These are phyloP conservation scores for Lichenostomus cassidix DNA, from an alignment of 2,113 vertebrate species.

Conservation along the genomic window DNA sequence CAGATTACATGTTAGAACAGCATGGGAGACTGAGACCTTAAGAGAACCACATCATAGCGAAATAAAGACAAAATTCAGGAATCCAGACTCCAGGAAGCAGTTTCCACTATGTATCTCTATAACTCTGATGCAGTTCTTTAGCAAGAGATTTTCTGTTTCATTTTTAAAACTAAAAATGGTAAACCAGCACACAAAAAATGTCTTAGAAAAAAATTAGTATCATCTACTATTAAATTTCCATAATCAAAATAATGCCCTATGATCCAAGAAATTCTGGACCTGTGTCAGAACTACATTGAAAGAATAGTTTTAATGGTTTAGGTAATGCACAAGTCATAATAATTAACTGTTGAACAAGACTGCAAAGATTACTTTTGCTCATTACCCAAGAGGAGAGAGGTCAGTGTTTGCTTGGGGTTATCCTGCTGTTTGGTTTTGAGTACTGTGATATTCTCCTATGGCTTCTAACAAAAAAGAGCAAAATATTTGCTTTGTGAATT, in stretches of 20 bases:
- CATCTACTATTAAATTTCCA: background rate
- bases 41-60: background rate
- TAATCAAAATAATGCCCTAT: background rate
- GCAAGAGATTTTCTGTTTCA: background rate
- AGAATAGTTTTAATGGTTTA: background rate
- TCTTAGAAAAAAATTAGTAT: background rate
- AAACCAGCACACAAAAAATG: background rate
- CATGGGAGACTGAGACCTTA: background rate
- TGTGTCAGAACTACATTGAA: background rate
- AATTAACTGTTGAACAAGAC: background rate
- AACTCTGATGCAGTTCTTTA: background rate
- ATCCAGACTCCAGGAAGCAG: background rate
- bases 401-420: background rate
- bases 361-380: background rate
- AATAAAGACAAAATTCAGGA: background rate
- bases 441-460: background rate
- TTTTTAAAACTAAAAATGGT: background rate
- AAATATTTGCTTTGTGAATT: background rate
- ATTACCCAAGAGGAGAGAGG: background rate
- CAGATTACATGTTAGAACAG: background rate
- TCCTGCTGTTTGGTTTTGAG: background rate
- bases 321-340: background rate
- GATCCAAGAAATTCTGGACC: background rate
- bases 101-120: background rate
- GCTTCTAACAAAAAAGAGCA: background rate